phyloP scores from a whole-genome alignment of 2,113 vertebrate genomes.

The Ochotona curzoniae region DNA sequence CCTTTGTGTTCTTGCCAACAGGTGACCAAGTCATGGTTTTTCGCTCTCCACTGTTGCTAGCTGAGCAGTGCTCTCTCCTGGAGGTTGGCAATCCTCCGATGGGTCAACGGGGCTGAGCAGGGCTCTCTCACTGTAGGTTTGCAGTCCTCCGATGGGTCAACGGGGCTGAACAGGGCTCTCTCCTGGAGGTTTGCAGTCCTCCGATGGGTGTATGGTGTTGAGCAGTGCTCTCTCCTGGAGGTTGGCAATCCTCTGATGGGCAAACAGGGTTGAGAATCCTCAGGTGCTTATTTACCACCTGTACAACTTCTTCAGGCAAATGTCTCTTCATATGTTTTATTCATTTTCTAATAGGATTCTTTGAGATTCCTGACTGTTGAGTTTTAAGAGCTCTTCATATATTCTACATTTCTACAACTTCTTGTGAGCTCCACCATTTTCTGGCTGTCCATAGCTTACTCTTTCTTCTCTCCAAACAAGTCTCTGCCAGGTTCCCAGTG shows the following conservation, averaged over 20 bases:
- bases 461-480: neutral
- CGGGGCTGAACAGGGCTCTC: neutral
- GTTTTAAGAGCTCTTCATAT: neutral
- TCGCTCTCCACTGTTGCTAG: neutral
- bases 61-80: neutral
- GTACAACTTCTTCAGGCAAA: neutral
- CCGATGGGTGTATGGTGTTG: neutral
- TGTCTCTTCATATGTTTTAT: neutral
- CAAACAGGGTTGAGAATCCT: neutral
- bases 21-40: neutral
- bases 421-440: neutral
- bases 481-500: neutral
- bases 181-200: slow-evolving; percentile 20
- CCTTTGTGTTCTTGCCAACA: neutral
- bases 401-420: neutral
- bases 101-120: neutral
- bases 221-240: neutral
- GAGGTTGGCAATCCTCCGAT: slow-evolving; percentile 24
- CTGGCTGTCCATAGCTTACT: neutral
- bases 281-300: slow-evolving; percentile 21
- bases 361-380: neutral
- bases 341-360: neutral
- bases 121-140: neutral
- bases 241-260: slow-evolving; percentile 36
- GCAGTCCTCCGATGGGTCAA: slow-evolving; percentile 26